Evolutionary conservation across 2,888 invertebrate species (phyloP), one percentile per base, ranked within the genome.

Genomic region (Acanthopleura granulata): DNA sequence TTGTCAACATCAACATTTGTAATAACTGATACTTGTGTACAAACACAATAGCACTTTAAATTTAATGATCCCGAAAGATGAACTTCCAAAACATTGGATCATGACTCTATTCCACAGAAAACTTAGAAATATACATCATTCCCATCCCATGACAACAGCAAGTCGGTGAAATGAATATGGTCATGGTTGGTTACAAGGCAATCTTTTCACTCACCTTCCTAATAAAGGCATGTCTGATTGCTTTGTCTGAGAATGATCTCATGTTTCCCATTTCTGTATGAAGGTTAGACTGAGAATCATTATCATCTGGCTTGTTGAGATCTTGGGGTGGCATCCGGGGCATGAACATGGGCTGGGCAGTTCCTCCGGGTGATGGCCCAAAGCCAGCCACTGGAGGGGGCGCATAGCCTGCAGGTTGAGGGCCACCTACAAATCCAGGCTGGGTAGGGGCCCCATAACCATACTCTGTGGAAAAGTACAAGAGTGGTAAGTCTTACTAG

Each of bases 141-240:
- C 9, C 40, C 40, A 40, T 40, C 40, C 40, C 3, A 40, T 6
- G 40, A n/a, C n/a, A 57, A 3, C 6, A 6, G 18, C 57, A n/a
- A 22, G 3, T 9, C 3, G 57, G 12, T 9, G 6, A 57, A 3
- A 1, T 3, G 6, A n/a, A 57, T 12, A 57, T 57, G n/a, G n/a
- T n/a, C 57, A 57, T 57, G 57, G 22, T n/a, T n/a, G n/a, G n/a
- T n/a, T 57, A 57, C 22, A 57, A n/a, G 12, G 18, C 22, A 18
- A 57, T 57, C 57, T 57, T 57, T 4, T 57, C 3, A 57, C 66
- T 27, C 77, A 89, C 90, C 86, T 89, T 90, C 75, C 82, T 82
- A 72, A 90, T 89, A 74, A 90, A 90, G 1, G 83, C 86, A 62
- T 83, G 76, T 29, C 90, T 77, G 29, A 90, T 81, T 18, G 85